Conservation (phyloP, 1,140 invertebrate genomes). For the Eubasilissa regina region DNA sequence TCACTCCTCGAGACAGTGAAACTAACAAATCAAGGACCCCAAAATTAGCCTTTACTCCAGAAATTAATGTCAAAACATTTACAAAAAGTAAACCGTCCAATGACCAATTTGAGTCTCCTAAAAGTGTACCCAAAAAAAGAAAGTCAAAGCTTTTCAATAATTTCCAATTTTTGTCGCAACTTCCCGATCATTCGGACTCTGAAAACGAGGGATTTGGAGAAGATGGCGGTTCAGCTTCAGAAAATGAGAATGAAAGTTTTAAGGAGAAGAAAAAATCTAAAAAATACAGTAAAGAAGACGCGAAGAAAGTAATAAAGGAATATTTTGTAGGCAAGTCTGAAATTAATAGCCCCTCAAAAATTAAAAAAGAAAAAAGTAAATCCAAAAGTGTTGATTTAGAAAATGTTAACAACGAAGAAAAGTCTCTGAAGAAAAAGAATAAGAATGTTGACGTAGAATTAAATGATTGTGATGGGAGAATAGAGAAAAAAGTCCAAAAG, state of each 20-base stretch:
- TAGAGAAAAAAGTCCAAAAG: too few species aligned
- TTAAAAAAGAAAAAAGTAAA: conserved; percentile 22
- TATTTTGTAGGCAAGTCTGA: conserved; percentile 49
- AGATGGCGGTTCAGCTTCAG: background rate
- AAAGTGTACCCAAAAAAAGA: conserved; percentile 30
- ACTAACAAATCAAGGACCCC: conserved; percentile 37
- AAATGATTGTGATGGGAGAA: too few species aligned
- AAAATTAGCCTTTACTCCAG: conserved; percentile 47
- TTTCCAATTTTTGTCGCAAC: conserved; percentile 55
- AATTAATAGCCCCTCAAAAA: conserved; percentile 14
- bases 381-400: conserved; percentile 23
- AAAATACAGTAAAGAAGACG: conserved; percentile 31
- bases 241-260: conserved; percentile 19
- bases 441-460: conserved; percentile 11
- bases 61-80: conserved; percentile 9
- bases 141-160: conserved; percentile 56
- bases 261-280: conserved; percentile 24
- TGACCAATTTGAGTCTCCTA: conserved; percentile 46
- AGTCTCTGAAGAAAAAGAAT: conserved; percentile 29
- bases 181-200: conserved; percentile 50
- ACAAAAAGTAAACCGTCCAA: conserved; percentile 28
- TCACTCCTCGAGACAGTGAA: conserved; percentile 39
- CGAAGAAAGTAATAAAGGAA: conserved; percentile 50
- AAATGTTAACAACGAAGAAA: background rate
- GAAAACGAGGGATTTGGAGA: conserved; percentile 30